Conservation (phyloP, 2,888 invertebrate genomes). For the Cheilosia scutellata region DNA sequence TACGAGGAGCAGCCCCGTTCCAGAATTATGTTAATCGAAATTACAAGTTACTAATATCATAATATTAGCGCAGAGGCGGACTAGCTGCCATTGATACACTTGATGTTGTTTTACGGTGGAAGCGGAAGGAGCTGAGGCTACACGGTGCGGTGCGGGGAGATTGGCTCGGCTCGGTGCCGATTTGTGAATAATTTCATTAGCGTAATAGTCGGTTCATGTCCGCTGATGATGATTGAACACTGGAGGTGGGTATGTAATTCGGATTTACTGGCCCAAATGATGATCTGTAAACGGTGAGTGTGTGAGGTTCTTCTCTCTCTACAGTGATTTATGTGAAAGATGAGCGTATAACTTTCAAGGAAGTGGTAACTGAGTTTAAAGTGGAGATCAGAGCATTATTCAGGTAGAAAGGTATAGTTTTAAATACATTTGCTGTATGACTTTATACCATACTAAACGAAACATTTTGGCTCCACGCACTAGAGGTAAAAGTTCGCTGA, state of each 20-base stretch:
- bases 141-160: slow-evolving; percentile 12
- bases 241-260: slow-evolving; percentile 35
- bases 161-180: slow-evolving; percentile 61
- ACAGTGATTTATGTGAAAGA: slow-evolving; percentile 38
- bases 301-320: neutral
- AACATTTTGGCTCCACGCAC: no score
- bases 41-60: slow-evolving; percentile 75
- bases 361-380: slow-evolving; percentile 2
- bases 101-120: slow-evolving; percentile 1
- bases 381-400: no score
- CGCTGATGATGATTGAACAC: slow-evolving; percentile 61
- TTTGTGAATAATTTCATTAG: slow-evolving; percentile 73
- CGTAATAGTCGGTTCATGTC: slow-evolving; percentile 59
- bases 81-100: slow-evolving; percentile 70
- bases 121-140: neutral
- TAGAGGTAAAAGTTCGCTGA: no score
- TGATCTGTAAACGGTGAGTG: slow-evolving; percentile 42
- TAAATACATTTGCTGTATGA: no score
- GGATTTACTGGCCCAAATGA: slow-evolving; percentile 47
- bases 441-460: no score
- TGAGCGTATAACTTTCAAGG: slow-evolving; percentile 33
- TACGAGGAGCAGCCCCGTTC: slow-evolving; percentile 36
- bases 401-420: no score
- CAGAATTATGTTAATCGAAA: slow-evolving; percentile 74
- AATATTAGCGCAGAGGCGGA: slow-evolving; percentile 72